Evolutionary conservation across 1,140 invertebrate genomes (phyloP), one percentile per base, ranked within the genome.

Genomic region (Drosophila cardini): DNA sequence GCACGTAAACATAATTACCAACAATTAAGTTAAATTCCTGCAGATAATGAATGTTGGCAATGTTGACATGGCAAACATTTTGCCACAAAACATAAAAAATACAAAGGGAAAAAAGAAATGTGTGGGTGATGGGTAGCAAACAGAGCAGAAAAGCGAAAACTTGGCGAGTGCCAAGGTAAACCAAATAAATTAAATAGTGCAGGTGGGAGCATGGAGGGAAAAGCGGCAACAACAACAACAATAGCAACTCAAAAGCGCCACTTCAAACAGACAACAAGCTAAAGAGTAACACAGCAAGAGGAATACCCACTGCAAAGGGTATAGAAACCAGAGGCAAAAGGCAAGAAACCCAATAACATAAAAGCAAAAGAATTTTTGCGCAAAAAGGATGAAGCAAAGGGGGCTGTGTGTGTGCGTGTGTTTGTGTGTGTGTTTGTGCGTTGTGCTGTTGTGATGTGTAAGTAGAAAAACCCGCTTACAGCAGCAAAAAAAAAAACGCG

Each of bases 381-480:
- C 83, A 62, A 83, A 89, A 87, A 75, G 83, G 83, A 87, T 87
- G 83, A 76, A 69, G 42, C 53, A 32, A 46, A 62, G 65, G 72
- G 13, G 57, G 57, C 36, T 38, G 16, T 52, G 48, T 34, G 8
- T 11, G 34, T 16, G n/a, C n/a, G 18, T 40, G 11, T 56, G 16
- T 11, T 32, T 36, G 21, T 30, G 34, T 16, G 11, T 53, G 36
- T 62, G 40, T 38, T 34, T 52, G 38, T 70, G 26, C 15, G 65
- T 60, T 60, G 15, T 42, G 48, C 9, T 11, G 7, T 55, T 52
- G 56, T 40, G 72, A 26, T 46, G 65, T 56, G 73, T 71, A 86
- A 87, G 83, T 79, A 82, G 83, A 87, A 86, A 87, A 87, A 87
- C 84, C 84, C 84, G 84, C 84, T 87, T 87, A 89, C 85, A 87